Base-by-base conservation (phyloP, 2,113 vertebrate species). In the Himantopus leucocephalus region DNA sequence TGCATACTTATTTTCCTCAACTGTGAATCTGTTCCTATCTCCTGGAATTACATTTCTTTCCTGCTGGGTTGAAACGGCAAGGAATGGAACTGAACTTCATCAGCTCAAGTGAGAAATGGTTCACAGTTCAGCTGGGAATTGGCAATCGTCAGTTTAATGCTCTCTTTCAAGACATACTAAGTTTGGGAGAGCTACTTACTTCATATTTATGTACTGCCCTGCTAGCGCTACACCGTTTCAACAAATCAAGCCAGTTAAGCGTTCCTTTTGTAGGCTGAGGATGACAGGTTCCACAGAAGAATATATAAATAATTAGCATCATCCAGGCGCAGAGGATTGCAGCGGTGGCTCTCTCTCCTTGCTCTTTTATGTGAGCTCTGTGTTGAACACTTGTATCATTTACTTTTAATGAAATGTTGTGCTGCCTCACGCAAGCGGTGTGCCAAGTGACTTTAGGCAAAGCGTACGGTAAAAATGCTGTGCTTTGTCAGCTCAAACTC, bases 151-250 rank as follows among this genome's bases (percentile, higher is more conserved):
- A 82, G 48, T 64, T 78, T 91, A 91, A 94, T 85, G 26, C 35
- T 89, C 72, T 86, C 39, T 91, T 94, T 95, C 84, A 94, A 89
- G 73, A 32, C 26, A 41, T 1, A 30, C 21, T 62, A 47, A 62
- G 66, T 94, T 68, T 60, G 94, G 84, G 43, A 94, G 83, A 85
- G 53, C 89, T 94, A 64, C 88, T 92, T 93, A 35, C 64, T 95
- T 56, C 48, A 15, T 81, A 77, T 89, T 92, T 91, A 37, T 53
- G 43, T 84, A 64, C 75, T 68, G 62, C 58, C 60, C 32, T 53
- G 15, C 66, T 90, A 66, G 53, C 34, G 35, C 53, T 70, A 26
- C n/a, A 6, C 41, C 55, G 14, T 43, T 87, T 66, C 80, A 79
- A 70, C 97, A 95, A 76, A 75, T 70, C 70, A 73, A 90, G 41